A percentile compares a stretch with the other conserved stretches of the same genome.
Evolutionary conservation across 2,113 vertebrate genomes (phyloP).

Genomic region (Serilophus lunatus): DNA sequence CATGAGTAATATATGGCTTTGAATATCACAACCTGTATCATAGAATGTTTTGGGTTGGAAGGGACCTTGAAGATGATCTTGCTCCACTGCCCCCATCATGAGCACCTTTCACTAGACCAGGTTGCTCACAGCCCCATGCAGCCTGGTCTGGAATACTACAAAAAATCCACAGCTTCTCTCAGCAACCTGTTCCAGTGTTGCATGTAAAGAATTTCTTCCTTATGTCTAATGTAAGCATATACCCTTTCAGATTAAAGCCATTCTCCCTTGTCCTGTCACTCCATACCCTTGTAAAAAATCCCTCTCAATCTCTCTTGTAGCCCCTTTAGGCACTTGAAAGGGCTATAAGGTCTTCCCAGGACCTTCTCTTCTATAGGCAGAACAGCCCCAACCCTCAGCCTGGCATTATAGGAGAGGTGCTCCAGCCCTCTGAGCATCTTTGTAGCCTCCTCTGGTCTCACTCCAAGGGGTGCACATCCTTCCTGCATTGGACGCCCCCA

Average conservation of each 20-base stretch:
- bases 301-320: neutral
- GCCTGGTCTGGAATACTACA: neutral
- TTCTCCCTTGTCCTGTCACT: neutral
- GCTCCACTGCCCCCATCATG: neutral
- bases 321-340: neutral
- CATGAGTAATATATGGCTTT: neutral
- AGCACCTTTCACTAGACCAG: neutral
- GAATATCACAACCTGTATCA: neutral
- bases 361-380: fast-evolving
- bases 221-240: neutral
- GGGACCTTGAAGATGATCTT: neutral
- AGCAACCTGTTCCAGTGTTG: neutral
- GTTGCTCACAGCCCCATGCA: neutral
- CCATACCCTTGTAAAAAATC: neutral
- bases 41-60: neutral
- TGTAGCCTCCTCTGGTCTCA: neutral
- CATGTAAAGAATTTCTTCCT: neutral
- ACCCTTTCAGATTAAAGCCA: neutral
- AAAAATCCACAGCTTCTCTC: neutral
- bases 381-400: neutral
- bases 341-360: neutral
- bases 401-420: no score
- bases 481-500: neutral
- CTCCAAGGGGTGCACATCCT: neutral
- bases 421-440: neutral